Percentiles rank a stretch among this genome's conserved stretches.
phyloP scores from a whole-genome alignment of 1,140 invertebrate genomes.

The Euschistus heros region DNA sequence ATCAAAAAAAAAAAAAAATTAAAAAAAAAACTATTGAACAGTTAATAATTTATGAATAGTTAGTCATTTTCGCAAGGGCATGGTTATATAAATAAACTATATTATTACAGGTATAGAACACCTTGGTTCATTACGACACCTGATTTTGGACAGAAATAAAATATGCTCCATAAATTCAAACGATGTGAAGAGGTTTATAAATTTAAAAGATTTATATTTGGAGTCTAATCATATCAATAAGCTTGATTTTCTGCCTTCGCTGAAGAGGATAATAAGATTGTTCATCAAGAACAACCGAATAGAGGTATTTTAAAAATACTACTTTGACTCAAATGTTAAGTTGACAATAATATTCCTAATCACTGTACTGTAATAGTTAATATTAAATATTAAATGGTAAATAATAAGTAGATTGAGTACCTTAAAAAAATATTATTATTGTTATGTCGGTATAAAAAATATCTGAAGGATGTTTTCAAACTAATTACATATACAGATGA shows the following conservation, averaged over 20 bases:
- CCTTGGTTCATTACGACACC: background rate
- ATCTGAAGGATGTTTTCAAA: too few species aligned
- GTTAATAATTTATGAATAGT: too few species aligned
- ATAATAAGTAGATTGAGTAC: too few species aligned
- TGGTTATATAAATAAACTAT: background rate
- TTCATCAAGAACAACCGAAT: conserved; percentile 7
- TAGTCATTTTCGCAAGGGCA: background rate
- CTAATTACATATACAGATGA: too few species aligned
- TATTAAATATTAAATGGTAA: too few species aligned
- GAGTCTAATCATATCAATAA: background rate
- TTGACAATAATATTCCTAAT: too few species aligned
- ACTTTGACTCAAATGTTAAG: background rate
- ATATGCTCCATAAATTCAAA: background rate
- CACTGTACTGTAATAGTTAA: too few species aligned
- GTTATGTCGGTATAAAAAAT: too few species aligned
- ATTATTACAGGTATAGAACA: background rate
- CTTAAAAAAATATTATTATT: too few species aligned
- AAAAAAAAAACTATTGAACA: too few species aligned
- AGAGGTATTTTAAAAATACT: background rate
- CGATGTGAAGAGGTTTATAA: background rate
- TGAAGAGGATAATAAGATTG: background rate
- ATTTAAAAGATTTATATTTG: background rate
- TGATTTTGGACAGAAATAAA: conserved; percentile 8
- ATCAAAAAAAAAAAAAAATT: too few species aligned
- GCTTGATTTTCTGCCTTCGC: background rate